Percentiles rank a stretch among this genome's conserved stretches.
Evolutionary conservation across 2,888 invertebrate genomes (phyloP).

Genomic region (Galeruca laticollis): DNA sequence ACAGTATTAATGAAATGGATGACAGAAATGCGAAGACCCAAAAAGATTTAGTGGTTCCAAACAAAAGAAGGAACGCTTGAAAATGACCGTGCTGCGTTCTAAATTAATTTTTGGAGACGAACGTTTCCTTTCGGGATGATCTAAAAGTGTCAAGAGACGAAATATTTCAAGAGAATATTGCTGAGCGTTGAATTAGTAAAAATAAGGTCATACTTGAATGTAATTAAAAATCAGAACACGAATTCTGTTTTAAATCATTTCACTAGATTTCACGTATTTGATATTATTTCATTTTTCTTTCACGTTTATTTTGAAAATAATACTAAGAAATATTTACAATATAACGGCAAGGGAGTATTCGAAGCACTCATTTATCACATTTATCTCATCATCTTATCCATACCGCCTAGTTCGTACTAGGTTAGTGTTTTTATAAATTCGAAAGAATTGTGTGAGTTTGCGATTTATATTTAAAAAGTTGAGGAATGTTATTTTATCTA

Average conservation of each 20-base stretch:
- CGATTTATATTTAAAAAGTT: too few relatives aligned
- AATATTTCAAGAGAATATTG: slow-evolving; percentile 8
- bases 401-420: too few relatives aligned
- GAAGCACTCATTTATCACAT: too few relatives aligned
- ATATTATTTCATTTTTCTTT: neutral
- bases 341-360: too few relatives aligned
- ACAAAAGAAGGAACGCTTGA: slow-evolving; percentile 25
- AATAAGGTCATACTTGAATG: neutral
- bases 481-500: too few relatives aligned
- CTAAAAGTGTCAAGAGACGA: slow-evolving; percentile 1
- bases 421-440: too few relatives aligned
- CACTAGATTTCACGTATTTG: neutral
- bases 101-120: slow-evolving; percentile 22
- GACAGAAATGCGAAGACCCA: slow-evolving; percentile 12
- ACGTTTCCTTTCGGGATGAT: neutral
- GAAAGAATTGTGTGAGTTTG: too few relatives aligned
- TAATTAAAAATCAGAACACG: neutral
- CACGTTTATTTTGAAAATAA: too few relatives aligned
- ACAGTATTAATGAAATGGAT: slow-evolving; percentile 12
- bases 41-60: slow-evolving; percentile 21
- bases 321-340: too few relatives aligned
- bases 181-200: neutral
- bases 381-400: too few relatives aligned
- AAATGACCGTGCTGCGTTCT: slow-evolving; percentile 9
- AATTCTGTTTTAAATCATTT: neutral